Base-by-base conservation (phyloP, 2,113 vertebrate genomes). In the Leptodactylus fuscus region DNA sequence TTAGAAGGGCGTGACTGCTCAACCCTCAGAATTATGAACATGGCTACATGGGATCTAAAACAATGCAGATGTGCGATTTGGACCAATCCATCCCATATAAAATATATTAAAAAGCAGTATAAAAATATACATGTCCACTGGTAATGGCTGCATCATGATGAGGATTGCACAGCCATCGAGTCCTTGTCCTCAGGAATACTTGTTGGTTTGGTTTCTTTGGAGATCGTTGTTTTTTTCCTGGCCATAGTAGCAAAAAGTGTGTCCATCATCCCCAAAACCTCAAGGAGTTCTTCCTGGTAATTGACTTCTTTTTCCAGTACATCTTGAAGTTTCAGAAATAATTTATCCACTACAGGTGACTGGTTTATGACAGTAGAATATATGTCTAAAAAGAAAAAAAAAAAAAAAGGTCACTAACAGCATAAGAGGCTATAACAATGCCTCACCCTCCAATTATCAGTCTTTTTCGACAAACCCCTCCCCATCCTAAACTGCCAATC, bases 261-360 rank as follows among this genome's bases (percentile, higher is more conserved):
- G 93, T 99, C 98, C 94, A 99, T 94, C 96, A 99, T 99, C 53
- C 98, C 98, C 88, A 99, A 89, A 75, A 97, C 96, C 91, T 98
- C 96, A 38, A 99, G 83, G 0, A 99, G 94, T 32, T 99, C 96
- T 87, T 94, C 94, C 87, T 99, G 95, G 88, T 96, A 97, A 90
- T 96, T 94, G n/a, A 97, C 94, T 91, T 99, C 98, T 87, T 89
- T 95, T 87, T 95, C 95, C 34, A 99, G 67, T 32, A 97, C 91
- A 46, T 97, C 95, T 90, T 97, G 95, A 65, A 99, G 95, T 85
- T 88, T 91, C 87, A 97, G 83, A 89, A 99, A 95, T 87, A 97
- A 96, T 38, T 95, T 94, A 88, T 99, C 97, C 67, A 99, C 94
- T 32, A 98, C 38, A 0, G 95, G 76, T 1, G 98, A 99, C 90